Conservation (phyloP, 2,113 vertebrate genomes). For the Chionomys nivalis region DNA sequence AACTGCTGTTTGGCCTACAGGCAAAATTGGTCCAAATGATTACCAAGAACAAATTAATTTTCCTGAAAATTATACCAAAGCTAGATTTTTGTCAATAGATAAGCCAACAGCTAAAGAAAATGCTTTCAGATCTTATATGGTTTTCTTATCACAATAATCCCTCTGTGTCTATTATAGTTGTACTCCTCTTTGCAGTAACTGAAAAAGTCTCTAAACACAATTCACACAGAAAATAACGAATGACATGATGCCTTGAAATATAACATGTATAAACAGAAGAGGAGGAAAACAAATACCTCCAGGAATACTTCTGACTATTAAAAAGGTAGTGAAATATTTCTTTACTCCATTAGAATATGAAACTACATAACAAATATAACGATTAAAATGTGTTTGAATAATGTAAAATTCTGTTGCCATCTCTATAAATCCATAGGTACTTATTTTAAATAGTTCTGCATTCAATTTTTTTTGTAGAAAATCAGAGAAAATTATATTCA, state of each 20-base stretch:
- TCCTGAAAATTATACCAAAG: constrained; percentile 49
- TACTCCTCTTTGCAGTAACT: not conserved
- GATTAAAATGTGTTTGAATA: constrained; percentile 21
- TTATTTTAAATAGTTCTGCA: constrained; percentile 41
- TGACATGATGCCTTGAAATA: constrained; percentile 22
- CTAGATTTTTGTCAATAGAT: not conserved
- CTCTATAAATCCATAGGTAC: not conserved
- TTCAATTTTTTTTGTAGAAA: constrained; percentile 23
- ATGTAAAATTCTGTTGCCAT: constrained; percentile 43
- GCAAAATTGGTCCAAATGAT: constrained; percentile 67
- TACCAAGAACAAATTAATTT: constrained; percentile 29
- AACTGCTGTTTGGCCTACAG: constrained; percentile 95
- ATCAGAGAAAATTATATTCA: not conserved
- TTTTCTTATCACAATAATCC: not conserved
- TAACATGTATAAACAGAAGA: constrained; percentile 31
- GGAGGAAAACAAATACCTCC: not conserved
- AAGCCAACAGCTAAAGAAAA: not conserved
- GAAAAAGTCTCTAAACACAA: constrained; percentile 43
- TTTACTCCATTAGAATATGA: constrained; percentile 30
- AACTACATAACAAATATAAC: constrained; percentile 13
- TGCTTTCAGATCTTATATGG: not conserved
- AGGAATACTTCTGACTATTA: constrained; percentile 28
- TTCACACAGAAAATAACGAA: constrained; percentile 12
- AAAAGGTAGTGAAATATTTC: constrained; percentile 50
- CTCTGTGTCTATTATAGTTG: not conserved